Conservation (phyloP, 2,113 vertebrate species). For the Ammodytes dubius region DNA sequence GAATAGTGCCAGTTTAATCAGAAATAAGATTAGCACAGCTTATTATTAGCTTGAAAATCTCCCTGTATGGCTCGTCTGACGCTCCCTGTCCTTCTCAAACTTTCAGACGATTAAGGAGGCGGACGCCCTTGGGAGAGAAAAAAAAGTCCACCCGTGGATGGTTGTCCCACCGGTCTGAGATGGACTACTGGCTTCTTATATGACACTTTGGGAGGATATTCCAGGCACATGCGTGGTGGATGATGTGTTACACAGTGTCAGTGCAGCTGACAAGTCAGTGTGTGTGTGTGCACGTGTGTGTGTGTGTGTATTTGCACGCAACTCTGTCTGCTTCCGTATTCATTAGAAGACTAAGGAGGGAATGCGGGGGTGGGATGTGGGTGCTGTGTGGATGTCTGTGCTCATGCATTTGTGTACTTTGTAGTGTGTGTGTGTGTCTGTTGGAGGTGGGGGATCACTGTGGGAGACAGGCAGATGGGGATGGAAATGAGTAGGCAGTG, state of each 20-base stretch:
- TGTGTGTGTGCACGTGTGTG: background rate
- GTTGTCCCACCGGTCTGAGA: constrained; percentile 15
- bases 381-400: constrained; percentile 53
- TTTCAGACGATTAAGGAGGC: background rate
- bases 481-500: constrained; percentile 81
- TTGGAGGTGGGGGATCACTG: constrained; percentile 55
- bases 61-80: constrained; percentile 4
- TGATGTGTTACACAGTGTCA: constrained; percentile 15
- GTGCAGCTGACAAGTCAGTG: constrained; percentile 26
- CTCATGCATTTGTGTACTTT: constrained; percentile 33
- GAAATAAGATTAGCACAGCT: constrained; percentile 50
- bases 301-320: background rate
- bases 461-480: constrained; percentile 84
- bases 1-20: constrained; percentile 48
- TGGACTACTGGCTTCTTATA: constrained; percentile 18
- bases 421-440: constrained; percentile 33
- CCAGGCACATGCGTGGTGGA: constrained; percentile 38
- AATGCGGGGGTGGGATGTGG: constrained; percentile 55
- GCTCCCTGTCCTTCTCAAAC: constrained; percentile 32
- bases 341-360: constrained; percentile 53
- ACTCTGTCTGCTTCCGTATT: constrained; percentile 61
- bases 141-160: background rate
- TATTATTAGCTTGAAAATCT: constrained; percentile 47
- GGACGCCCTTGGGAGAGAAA: background rate
- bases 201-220: constrained; percentile 35